Evolutionary conservation across 2,113 vertebrate species (phyloP).

Genomic region (Meleagris gallopavo): DNA sequence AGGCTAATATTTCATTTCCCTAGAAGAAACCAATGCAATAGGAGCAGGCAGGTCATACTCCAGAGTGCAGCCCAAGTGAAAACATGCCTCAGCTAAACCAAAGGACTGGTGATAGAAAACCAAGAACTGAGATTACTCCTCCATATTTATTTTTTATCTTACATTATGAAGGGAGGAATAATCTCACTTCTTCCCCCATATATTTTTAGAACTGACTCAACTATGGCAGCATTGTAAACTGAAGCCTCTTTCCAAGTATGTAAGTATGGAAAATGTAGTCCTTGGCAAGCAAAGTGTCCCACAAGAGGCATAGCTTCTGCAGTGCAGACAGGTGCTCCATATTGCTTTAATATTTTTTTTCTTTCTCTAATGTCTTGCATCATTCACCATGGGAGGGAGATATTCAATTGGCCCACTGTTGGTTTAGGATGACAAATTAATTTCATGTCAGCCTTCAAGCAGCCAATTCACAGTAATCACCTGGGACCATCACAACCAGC

Average conservation of each 20-base stretch:
- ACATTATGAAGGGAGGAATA: not conserved
- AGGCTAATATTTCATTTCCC: constrained; percentile 70
- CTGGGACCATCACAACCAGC: not conserved
- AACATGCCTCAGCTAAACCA: not conserved
- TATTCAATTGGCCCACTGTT: constrained; percentile 56
- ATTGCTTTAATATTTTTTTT: constrained; percentile 43
- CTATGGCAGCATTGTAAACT: not conserved
- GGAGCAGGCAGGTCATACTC: constrained; percentile 19
- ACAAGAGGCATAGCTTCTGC: constrained; percentile 13
- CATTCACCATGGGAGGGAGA: constrained; percentile 59
- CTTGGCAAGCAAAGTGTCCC: not conserved
- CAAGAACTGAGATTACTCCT: not conserved
- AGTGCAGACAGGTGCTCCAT: constrained; percentile 45
- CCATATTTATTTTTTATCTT: not conserved
- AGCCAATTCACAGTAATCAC: not conserved
- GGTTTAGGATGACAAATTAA: constrained; percentile 61
- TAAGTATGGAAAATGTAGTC: constrained; percentile 2
- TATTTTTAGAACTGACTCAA: not conserved
- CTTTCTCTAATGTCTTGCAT: constrained; percentile 43
- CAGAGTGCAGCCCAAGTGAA: not conserved
- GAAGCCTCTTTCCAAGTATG: not conserved
- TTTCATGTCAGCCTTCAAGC: constrained; percentile 45
- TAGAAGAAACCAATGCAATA: constrained; percentile 9
- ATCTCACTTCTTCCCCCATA: not conserved
- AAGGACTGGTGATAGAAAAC: not conserved